Conservation (phyloP, 2,888 invertebrate species). For the Oscheius myriophilus region DNA sequence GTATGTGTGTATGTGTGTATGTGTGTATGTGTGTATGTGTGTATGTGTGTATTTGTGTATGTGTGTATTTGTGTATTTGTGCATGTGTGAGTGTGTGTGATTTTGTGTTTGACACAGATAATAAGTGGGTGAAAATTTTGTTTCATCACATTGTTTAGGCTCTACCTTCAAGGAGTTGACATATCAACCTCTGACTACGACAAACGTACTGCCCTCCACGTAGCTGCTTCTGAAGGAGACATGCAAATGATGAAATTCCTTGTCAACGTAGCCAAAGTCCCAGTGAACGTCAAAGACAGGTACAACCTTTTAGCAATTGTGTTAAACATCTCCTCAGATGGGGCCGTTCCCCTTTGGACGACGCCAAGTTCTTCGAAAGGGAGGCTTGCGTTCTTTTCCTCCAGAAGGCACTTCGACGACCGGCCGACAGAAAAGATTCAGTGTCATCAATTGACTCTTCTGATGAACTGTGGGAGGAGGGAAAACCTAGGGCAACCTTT, state of each 20-base stretch:
- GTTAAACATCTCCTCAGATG: conserved; percentile 58
- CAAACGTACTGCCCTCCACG: conserved; percentile 91
- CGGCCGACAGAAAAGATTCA: conserved; percentile 6
- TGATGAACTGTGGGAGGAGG: conserved; percentile 19
- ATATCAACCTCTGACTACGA: conserved; percentile 93
- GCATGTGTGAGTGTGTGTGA: too few relatives aligned
- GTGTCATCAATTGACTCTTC: conserved; percentile 25
- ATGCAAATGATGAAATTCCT: conserved; percentile 57
- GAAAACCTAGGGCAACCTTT: conserved; percentile 10
- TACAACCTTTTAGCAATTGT: conserved; percentile 22
- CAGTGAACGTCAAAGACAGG: conserved; percentile 50
- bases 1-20: too few relatives aligned
- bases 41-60: too few relatives aligned
- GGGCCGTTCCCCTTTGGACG: conserved; percentile 65
- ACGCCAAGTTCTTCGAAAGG: conserved; percentile 57
- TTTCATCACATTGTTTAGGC: too few relatives aligned
- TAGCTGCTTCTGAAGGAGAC: conserved; percentile 94
- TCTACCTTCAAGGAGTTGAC: conserved; percentile 83
- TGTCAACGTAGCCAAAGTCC: conserved; percentile 52
- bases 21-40: too few relatives aligned
- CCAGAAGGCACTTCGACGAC: conserved; percentile 72
- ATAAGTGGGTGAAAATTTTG: too few relatives aligned
- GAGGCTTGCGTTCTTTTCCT: conserved; percentile 76
- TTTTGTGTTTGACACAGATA: too few relatives aligned
- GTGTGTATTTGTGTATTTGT: too few relatives aligned